These are phyloP conservation scores for Adela reaumurella DNA, from an alignment of 2,888 invertebrate species.

Conservation along the genomic window DNA sequence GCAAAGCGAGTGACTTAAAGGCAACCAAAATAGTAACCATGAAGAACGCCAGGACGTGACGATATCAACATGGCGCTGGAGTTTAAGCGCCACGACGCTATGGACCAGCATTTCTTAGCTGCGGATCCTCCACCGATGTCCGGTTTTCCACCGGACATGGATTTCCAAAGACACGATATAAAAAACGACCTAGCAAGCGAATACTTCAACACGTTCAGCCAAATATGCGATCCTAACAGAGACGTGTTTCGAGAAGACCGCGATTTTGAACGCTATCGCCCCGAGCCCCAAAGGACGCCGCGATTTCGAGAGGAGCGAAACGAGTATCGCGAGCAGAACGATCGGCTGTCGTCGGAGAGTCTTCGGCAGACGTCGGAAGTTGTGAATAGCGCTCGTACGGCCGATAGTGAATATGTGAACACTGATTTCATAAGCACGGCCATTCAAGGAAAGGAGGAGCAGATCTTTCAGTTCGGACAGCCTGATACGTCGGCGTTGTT, in stretches of 20 bases:
- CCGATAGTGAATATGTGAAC: constrained; percentile 19
- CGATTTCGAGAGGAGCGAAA: constrained; percentile 10
- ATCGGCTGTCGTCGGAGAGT: constrained; percentile 39
- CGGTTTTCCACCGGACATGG: constrained; percentile 27
- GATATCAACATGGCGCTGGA: constrained; percentile 27
- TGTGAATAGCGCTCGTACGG: constrained; percentile 17
- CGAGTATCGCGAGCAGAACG: constrained; percentile 31
- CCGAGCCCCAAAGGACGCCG: no score
- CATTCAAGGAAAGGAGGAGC: constrained; percentile 30
- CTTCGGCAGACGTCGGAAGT: constrained; percentile 11
- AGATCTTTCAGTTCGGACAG: constrained; percentile 56
- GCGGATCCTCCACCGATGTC: constrained; percentile 59
- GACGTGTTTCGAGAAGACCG: no score
- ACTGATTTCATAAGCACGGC: constrained; percentile 11
- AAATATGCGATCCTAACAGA: constrained; percentile 43
- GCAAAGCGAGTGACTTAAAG: no score
- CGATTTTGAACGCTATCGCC: no score
- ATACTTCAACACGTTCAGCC: constrained; percentile 47
- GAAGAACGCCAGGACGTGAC: neutral
- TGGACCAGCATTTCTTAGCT: constrained; percentile 47
- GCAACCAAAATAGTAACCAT: no score
- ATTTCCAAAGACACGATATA: constrained; percentile 15
- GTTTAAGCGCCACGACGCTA: constrained; percentile 26
- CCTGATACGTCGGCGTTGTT: constrained; percentile 56
- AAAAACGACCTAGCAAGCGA: constrained; percentile 37